These are phyloP conservation scores for Pelobates fuscus DNA, from an alignment of 2,113 vertebrate genomes.

Conservation along the genomic window DNA sequence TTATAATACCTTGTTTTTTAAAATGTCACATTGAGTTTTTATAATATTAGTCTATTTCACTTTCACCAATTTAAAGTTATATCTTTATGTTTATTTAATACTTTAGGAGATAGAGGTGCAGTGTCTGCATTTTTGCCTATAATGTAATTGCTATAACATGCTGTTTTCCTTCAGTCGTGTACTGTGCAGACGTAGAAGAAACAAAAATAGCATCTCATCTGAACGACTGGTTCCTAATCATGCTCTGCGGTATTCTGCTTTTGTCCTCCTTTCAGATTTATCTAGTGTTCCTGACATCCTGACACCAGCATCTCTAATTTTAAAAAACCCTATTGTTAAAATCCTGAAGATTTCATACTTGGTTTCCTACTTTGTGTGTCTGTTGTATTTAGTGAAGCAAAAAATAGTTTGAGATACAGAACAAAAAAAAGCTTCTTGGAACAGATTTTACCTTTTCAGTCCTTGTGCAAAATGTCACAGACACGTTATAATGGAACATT, in stretches of 20 bases:
- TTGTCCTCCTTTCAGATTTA: conserved; percentile 39
- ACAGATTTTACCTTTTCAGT: conserved; percentile 17
- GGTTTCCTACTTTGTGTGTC: conserved; percentile 48
- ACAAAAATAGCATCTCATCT: conserved; percentile 43
- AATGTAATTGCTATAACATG: conserved; percentile 33
- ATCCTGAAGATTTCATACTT: conserved; percentile 45
- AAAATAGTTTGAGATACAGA: conserved; percentile 26
- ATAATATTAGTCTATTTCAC: no score
- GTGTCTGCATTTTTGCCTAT: conserved; percentile 13
- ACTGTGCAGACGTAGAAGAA: conserved; percentile 30
- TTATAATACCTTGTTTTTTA: no score
- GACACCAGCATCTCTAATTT: conserved; percentile 41
- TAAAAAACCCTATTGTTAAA: conserved; percentile 45
- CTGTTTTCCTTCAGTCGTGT: conserved; percentile 27
- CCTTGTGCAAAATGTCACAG: conserved; percentile 3
- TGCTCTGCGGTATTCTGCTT: conserved; percentile 13
- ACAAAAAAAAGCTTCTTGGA: conserved; percentile 17
- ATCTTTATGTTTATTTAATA: no score
- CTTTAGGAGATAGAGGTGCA: no score
- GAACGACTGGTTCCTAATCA: conserved; percentile 24
- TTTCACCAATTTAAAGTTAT: no score
- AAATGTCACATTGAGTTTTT: no score
- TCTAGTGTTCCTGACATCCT: conserved; percentile 46
- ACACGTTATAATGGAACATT: no score
- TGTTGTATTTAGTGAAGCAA: conserved; percentile 45